These are phyloP conservation scores for Gymnoscopelus microlampas DNA, from an alignment of 2,797 vertebrate genomes.

Conservation along the genomic window DNA sequence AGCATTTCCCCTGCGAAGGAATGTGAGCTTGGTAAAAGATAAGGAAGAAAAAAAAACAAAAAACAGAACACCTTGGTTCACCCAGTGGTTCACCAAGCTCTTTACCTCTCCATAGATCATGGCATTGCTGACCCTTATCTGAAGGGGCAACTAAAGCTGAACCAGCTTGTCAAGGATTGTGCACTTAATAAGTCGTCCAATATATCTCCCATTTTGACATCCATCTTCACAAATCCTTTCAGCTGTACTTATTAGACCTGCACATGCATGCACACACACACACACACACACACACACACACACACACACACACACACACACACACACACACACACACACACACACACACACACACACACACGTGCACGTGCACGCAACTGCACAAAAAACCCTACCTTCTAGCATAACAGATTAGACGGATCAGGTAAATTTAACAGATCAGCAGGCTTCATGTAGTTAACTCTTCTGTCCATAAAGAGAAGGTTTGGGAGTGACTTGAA, in stretches of 20 bases:
- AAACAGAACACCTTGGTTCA: background rate
- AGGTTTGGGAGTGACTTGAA: too few species aligned
- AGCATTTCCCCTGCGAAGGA: slow-evolving; percentile 13
- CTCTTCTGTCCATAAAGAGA: too few species aligned
- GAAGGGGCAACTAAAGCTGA: slow-evolving; percentile 35
- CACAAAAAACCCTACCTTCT: too few species aligned
- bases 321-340: background rate
- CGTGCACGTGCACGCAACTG: too few species aligned
- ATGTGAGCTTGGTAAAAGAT: slow-evolving; percentile 2
- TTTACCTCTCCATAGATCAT: slow-evolving; percentile 45
- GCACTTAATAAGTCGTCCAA: slow-evolving; percentile 13
- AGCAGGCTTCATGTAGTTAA: too few species aligned
- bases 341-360: too few species aligned
- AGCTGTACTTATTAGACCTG: background rate
- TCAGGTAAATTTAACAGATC: too few species aligned
- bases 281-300: background rate
- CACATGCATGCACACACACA: background rate
- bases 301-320: background rate
- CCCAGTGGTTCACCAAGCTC: slow-evolving; percentile 1
- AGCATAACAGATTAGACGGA: too few species aligned
- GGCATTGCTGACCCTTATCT: slow-evolving; percentile 40
- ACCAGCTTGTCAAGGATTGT: slow-evolving; percentile 27
- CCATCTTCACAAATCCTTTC: background rate
- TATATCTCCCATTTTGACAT: slow-evolving; percentile 11
- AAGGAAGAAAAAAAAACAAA: background rate